Evolutionary conservation across 2,888 invertebrate species (phyloP), one percentile per base, ranked within the genome.

Genomic region (Limnephilus auricula): DNA sequence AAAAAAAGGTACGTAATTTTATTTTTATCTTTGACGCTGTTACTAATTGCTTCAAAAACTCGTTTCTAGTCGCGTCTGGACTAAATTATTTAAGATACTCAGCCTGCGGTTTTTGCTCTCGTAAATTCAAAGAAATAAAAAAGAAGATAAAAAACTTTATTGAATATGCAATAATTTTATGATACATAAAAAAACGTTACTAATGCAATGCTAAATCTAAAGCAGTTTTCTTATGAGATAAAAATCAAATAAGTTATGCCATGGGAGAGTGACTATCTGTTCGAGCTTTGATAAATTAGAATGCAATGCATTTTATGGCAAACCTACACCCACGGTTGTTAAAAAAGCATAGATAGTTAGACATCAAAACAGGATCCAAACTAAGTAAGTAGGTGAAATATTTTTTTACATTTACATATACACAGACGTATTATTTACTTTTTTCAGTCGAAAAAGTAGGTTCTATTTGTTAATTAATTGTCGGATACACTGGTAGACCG

Each of bases 11-110:
- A 65, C 3, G 65, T 65, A 65, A 9, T 65, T 65, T 65, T 65
- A 65, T 65, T 65, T 65, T 65, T n/a, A 65, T 65, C 65, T 34
- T n/a, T 25, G 13, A 32, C 25, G 25, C 82, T 82, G 82, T 82
- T 82, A 82, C 82, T 82, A 82, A 82, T 37, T 82, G 82, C 34
- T 82, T 25, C 34, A 34, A 25, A 34, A 32, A 82, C 82, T 82
- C 34, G 82, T 82, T 82, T 82, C 82, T 32, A 37, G 31, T 15
- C 34, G 82, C 34, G 34, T 15, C 82, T n/a, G 82, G 82, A 82
- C 25, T 82, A 25, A 82, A 25, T 82, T 82, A 82, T 82, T 82
- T 82, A 34, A 32, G 82, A 82, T 82, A 82, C 34, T 34, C 34
- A 32, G 32, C 25, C 34, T 82, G 31, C 34, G 34, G 82, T 82